phyloP scores from a whole-genome alignment of 2,113 vertebrate species.

The Talpa occidentalis region DNA sequence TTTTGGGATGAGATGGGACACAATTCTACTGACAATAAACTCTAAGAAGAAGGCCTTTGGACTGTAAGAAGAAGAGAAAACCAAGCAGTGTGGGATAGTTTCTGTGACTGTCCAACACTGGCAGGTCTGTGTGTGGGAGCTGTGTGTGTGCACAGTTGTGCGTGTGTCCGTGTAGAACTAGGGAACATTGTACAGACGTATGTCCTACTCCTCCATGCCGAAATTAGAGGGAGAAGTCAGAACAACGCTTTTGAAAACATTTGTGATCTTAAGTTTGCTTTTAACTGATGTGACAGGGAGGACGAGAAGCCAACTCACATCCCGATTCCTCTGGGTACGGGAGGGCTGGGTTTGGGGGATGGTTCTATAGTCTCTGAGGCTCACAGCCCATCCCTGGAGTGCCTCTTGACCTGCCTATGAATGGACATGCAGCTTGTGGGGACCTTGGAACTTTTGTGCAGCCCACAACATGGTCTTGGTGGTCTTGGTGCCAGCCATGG shows the following conservation, averaged over 20 bases:
- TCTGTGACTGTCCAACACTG: background rate
- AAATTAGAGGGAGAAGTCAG: background rate
- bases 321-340: background rate
- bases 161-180: no score
- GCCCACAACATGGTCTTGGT: conserved; percentile 86
- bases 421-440: conserved; percentile 91
- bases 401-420: conserved; percentile 82
- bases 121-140: background rate
- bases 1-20: background rate
- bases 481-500: background rate
- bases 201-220: accelerated
- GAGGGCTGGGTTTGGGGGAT: background rate
- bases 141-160: background rate
- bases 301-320: background rate
- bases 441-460: conserved; percentile 89
- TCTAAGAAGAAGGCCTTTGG: background rate
- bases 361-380: background rate
- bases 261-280: accelerated
- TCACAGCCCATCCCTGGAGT: accelerated
- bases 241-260: background rate
- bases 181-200: accelerated
- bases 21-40: background rate
- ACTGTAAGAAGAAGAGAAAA: background rate
- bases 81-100: background rate
- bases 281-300: background rate